Evolutionary conservation across 2,888 invertebrate genomes (phyloP).

Genomic region (Ferdinandea cuprea): DNA sequence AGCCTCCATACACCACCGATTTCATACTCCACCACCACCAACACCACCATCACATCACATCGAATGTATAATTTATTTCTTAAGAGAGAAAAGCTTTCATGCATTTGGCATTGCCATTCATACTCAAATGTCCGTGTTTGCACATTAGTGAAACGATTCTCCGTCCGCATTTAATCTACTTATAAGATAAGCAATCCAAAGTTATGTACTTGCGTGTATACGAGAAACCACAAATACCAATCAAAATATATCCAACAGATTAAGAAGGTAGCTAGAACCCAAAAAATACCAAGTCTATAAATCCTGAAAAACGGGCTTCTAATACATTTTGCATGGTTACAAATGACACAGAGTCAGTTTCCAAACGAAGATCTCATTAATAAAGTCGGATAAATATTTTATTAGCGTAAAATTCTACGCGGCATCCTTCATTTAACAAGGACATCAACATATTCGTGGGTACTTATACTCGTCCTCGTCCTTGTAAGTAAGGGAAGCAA

Average conservation of each 20-base stretch:
- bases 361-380: constrained; percentile 57
- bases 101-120: constrained; percentile 50
- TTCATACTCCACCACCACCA: background rate
- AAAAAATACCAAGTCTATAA: constrained; percentile 3
- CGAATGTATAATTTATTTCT: constrained; percentile 56
- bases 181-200: constrained; percentile 51
- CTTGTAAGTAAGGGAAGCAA: constrained; percentile 29
- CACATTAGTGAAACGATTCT: constrained; percentile 45
- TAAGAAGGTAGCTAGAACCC: background rate
- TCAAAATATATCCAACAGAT: constrained; percentile 30
- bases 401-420: constrained; percentile 45
- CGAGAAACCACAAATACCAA: constrained; percentile 9
- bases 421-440: constrained; percentile 34
- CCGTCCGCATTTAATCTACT: constrained; percentile 62
- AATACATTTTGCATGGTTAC: constrained; percentile 42
- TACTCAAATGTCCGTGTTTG: constrained; percentile 47
- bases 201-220: background rate
- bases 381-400: constrained; percentile 63
- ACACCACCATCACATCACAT: background rate
- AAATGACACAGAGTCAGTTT: constrained; percentile 42
- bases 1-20: background rate
- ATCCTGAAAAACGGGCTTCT: constrained; percentile 15
- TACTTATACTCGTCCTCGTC: constrained; percentile 2
- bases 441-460: constrained; percentile 4
- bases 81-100: constrained; percentile 35